Evolutionary conservation across 1,140 invertebrate genomes (phyloP), one percentile per base, ranked within the genome.

Genomic region (Drosophila punjabiensis): DNA sequence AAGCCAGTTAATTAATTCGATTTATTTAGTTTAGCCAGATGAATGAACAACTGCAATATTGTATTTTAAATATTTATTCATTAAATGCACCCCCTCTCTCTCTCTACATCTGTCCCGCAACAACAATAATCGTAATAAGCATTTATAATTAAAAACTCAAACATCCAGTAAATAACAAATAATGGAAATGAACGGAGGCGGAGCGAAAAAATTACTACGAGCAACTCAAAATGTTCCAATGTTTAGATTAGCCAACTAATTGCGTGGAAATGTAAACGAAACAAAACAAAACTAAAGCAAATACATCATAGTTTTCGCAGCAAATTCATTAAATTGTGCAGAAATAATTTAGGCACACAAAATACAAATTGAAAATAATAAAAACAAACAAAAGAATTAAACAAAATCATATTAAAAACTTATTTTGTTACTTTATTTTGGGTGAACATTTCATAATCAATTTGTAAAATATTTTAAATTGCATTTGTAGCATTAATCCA

Each of bases 31-130:
- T 84, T 76, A 71, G 68, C 50, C 24, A 67, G 41, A 74, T 79
- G 68, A 70, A 79, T 71, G 61, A 56, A 64, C 67, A 87, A 83
- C 85, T 89, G 85, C 85, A 89, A 89, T 89, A 89, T 75, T 89
- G 85, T 89, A 89, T 89, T 89, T 89, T 90, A 89, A 89, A 89
- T 89, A 89, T 89, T 89, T 89, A 89, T 89, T 90, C 81, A 90
- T 90, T 61, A 89, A 89, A 77, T 41, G 75, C 75, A 76, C 74
- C 37, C 50, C 30, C 52, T 56, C 41, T 78, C 30, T 32, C 43
- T 39, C 41, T 66, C 66, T 37, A 35, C 16, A 24, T 32, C 50
- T 79, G 50, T 58, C 76, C 62, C 65, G 62, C 50, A 73, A 78
- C 71, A 73, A 84, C 62, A 79, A 73, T 82, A 79, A 82, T 79